A percentile compares a stretch with the other conserved stretches of the same genome.
Evolutionary conservation across 1,140 invertebrate species (phyloP).

Genomic region (Daktulosphaira vitifoliae): DNA sequence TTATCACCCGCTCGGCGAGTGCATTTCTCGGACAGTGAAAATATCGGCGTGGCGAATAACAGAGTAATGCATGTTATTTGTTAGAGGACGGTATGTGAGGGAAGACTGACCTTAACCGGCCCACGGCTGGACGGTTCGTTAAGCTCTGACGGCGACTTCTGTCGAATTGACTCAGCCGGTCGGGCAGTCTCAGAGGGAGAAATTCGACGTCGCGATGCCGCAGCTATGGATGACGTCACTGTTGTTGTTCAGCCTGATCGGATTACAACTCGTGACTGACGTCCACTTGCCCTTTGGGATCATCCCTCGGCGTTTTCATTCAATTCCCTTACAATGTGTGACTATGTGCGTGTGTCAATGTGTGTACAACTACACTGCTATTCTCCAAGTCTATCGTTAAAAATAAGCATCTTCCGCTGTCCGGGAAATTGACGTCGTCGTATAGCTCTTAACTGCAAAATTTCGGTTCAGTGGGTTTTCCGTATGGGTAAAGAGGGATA

Average conservation of each 20-base stretch:
- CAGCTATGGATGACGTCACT: constrained; percentile 19
- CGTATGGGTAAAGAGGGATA: neutral
- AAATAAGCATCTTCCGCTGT: constrained; percentile 2
- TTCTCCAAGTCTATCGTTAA: neutral
- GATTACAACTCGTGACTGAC: neutral
- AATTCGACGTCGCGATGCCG: constrained; percentile 2
- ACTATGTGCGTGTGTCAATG: too few species aligned
- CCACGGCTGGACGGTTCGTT: too few species aligned
- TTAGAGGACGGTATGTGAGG: too few species aligned
- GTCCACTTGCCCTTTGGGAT: constrained; percentile 4
- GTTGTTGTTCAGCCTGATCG: neutral
- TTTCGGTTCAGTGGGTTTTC: constrained; percentile 22
- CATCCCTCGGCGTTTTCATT: too few species aligned
- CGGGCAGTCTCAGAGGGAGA: neutral
- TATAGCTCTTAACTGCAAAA: too few species aligned
- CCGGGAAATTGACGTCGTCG: neutral
- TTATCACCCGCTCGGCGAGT: too few species aligned
- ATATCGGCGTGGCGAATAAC: too few species aligned
- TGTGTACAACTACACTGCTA: too few species aligned
- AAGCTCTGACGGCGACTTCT: neutral
- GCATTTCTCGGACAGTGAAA: too few species aligned
- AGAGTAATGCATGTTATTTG: too few species aligned
- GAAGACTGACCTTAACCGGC: too few species aligned
- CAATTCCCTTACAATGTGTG: too few species aligned
- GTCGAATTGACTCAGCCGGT: neutral